Evolutionary conservation across 2,888 invertebrate species (phyloP).

Genomic region (Rambutsinella grinnellia): DNA sequence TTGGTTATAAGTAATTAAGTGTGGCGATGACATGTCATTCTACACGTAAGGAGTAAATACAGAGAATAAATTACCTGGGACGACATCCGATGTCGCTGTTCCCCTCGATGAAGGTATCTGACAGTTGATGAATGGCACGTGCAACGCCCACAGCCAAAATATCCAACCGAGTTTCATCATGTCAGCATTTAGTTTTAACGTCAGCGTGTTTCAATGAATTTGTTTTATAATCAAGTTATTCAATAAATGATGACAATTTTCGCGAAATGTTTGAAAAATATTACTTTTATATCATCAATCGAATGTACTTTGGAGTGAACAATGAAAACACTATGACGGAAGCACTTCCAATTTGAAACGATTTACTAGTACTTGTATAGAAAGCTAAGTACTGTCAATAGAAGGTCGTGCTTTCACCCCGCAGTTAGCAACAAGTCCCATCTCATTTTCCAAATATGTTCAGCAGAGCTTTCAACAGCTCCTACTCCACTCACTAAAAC

Average conservation of each 20-base stretch:
- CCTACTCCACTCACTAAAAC: constrained; percentile 4
- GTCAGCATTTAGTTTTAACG: constrained; percentile 18
- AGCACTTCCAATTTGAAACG: background rate
- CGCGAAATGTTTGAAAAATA: too few species aligned
- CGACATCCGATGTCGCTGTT: constrained; percentile 35
- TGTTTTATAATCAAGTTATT: too few species aligned
- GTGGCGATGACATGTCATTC: too few species aligned
- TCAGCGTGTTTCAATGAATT: too few species aligned
- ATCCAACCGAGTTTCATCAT: constrained; percentile 42
- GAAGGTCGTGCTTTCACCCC: too few species aligned
- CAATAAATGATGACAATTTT: too few species aligned
- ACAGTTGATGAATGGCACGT: constrained; percentile 33
- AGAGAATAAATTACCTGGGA: constrained; percentile 44
- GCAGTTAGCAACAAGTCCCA: constrained; percentile 1
- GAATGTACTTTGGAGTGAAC: too few species aligned
- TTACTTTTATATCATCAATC: too few species aligned
- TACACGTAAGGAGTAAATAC: too few species aligned
- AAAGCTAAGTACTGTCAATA: too few species aligned
- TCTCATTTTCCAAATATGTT: background rate
- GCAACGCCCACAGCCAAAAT: constrained; percentile 39
- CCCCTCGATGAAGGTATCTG: constrained; percentile 26
- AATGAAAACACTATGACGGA: background rate
- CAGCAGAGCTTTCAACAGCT: background rate
- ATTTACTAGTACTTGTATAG: too few species aligned
- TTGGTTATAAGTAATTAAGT: too few species aligned